Percentiles rank a stretch among this genome's conserved stretches.
phyloP scores from a whole-genome alignment of 37 sponge, comb jelly and placozoan genomes.

The Oopsacas minuta region DNA sequence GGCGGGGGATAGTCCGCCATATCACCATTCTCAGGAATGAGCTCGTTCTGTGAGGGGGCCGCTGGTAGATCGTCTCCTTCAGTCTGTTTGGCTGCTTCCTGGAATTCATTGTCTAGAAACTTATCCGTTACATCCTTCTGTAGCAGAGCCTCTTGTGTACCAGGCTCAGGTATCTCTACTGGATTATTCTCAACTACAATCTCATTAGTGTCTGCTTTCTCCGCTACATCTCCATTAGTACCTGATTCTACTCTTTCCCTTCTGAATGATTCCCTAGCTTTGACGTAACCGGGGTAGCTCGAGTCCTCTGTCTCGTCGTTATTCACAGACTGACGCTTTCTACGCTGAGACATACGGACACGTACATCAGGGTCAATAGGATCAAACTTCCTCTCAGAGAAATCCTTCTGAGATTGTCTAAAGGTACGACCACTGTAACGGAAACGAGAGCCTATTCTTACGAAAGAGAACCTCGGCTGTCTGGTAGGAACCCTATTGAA shows the following conservation, averaged over 20 bases:
- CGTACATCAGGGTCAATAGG: constrained; percentile 8
- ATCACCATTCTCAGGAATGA: not conserved
- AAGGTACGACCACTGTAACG: constrained; percentile 56
- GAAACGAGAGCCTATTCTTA: constrained; percentile 29
- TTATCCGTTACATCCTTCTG: not conserved
- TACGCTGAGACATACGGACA: not conserved
- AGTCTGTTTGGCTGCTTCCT: not conserved
- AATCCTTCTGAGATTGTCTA: constrained; percentile 23
- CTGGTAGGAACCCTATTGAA: constrained; percentile 29
- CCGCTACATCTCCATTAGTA: not conserved
- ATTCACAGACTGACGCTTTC: not conserved
- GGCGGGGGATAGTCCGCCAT: not conserved
- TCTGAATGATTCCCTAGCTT: not conserved
- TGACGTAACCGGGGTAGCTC: not conserved
- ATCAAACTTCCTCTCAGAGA: not conserved
- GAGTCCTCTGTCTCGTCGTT: constrained; percentile 18
- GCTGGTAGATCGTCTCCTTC: not conserved
- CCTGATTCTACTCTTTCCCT: not conserved
- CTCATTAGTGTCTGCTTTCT: not conserved
- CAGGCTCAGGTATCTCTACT: not conserved
- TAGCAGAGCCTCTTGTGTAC: not conserved
- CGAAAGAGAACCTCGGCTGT: constrained; percentile 15
- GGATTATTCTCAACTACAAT: constrained; percentile 11
- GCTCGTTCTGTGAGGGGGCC: not conserved
- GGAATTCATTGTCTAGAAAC: not conserved